A percentile compares a stretch with the other conserved stretches of the same genome.
Evolutionary conservation across 1,140 invertebrate species (phyloP).

Genomic region (Cylas formicarius): DNA sequence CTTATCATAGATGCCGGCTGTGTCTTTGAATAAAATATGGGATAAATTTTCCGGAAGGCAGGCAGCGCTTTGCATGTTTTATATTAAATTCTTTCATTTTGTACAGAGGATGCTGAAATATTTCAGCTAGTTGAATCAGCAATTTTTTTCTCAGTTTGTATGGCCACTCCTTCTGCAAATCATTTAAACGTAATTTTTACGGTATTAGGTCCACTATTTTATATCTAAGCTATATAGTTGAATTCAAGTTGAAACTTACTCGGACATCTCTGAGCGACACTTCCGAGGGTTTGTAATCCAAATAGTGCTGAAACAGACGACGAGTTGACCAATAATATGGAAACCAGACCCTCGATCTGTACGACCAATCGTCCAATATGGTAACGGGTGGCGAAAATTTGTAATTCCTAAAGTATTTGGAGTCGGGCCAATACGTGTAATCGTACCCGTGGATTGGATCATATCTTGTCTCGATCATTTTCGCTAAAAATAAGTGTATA

Average conservation of each 20-base stretch:
- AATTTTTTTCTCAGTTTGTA: too few relatives aligned
- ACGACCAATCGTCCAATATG: constrained; percentile 18
- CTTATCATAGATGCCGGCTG: too few relatives aligned
- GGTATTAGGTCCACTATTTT: not conserved
- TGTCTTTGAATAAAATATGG: too few relatives aligned
- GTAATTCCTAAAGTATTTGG: constrained; percentile 27
- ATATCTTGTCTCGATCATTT: constrained; percentile 17
- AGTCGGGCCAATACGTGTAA: constrained; percentile 27
- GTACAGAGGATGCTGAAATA: too few relatives aligned
- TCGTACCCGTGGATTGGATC: constrained; percentile 27
- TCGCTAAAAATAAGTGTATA: too few relatives aligned
- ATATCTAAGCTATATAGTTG: not conserved
- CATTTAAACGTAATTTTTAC: too few relatives aligned
- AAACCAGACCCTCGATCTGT: constrained; percentile 26
- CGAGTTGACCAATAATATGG: constrained; percentile 27
- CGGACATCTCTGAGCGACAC: constrained; percentile 21
- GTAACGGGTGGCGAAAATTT: constrained; percentile 24
- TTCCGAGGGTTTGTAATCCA: constrained; percentile 22
- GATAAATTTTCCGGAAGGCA: too few relatives aligned
- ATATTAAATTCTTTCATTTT: too few relatives aligned
- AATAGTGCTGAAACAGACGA: constrained; percentile 24
- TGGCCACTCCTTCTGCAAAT: too few relatives aligned
- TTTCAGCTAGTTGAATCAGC: too few relatives aligned
- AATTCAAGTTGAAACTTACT: constrained; percentile 20
- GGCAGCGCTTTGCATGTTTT: too few relatives aligned